Conservation (phyloP, 2,888 invertebrate genomes). For the Colostygia pectinataria region DNA sequence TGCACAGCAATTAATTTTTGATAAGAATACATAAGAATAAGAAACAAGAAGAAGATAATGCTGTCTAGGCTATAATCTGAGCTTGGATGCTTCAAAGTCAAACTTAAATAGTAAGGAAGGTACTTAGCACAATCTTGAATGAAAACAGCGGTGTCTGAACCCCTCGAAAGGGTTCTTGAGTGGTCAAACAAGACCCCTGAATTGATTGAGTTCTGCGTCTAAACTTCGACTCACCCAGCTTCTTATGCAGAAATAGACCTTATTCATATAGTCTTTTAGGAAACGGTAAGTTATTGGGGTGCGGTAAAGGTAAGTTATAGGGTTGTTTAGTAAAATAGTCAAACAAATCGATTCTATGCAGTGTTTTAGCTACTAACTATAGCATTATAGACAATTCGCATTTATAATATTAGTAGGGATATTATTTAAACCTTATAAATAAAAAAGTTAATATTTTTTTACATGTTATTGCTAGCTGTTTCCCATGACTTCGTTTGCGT, state of each 20-base stretch:
- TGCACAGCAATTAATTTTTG: too few species aligned
- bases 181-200: slow-evolving; percentile 67
- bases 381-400: too few species aligned
- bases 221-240: neutral
- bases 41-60: too few species aligned
- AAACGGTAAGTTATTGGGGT: neutral
- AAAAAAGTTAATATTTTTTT: too few species aligned
- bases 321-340: neutral
- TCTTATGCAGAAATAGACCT: slow-evolving; percentile 33
- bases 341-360: neutral
- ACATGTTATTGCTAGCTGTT: too few species aligned
- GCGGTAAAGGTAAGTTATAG: neutral
- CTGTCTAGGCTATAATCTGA: too few species aligned
- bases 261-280: slow-evolving; percentile 20
- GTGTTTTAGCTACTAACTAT: too few species aligned
- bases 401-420: neutral
- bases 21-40: too few species aligned
- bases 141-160: neutral
- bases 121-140: slow-evolving; percentile 18
- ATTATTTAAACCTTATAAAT: too few species aligned
- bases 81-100: too few species aligned
- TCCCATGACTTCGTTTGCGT: too few species aligned
- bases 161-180: slow-evolving; percentile 51
- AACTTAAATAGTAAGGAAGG: neutral
- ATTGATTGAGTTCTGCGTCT: slow-evolving; percentile 63